Conservation (phyloP, 2,888 invertebrate species). For the Noctua janthe region DNA sequence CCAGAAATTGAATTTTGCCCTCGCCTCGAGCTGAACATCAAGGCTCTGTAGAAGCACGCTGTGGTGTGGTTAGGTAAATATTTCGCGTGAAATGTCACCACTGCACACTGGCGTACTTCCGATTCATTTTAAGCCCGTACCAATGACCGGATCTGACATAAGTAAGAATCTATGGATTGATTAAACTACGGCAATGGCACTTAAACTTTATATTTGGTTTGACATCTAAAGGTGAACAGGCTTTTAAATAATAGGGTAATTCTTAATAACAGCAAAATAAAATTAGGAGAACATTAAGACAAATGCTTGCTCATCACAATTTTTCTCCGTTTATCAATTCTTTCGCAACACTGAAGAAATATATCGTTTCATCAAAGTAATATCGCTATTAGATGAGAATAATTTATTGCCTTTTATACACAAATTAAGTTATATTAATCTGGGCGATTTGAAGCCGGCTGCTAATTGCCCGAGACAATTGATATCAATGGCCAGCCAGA, state of each 20-base stretch:
- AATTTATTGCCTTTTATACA: slow-evolving; percentile 60
- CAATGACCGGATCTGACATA: too few species aligned
- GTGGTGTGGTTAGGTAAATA: too few species aligned
- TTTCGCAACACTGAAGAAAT: slow-evolving; percentile 46
- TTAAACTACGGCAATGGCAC: background rate
- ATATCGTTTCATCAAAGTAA: slow-evolving; percentile 47
- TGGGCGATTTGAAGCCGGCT: slow-evolving; percentile 49
- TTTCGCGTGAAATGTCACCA: too few species aligned
- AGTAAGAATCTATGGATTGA: background rate
- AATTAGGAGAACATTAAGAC: slow-evolving; percentile 10
- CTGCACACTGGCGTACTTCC: too few species aligned
- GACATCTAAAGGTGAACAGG: background rate
- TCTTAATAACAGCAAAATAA: slow-evolving; percentile 8
- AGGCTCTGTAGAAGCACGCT: too few species aligned
- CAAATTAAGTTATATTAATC: slow-evolving; percentile 62
- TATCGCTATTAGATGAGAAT: slow-evolving; percentile 34
- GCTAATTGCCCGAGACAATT: slow-evolving; percentile 56
- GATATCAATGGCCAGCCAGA: slow-evolving; percentile 51
- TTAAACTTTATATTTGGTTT: too few species aligned
- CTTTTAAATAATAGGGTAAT: background rate
- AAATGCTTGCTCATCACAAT: slow-evolving; percentile 9
- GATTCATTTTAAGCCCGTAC: too few species aligned
- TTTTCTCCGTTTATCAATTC: slow-evolving; percentile 32
- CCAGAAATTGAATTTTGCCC: too few species aligned
- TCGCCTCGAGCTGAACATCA: too few species aligned